Conservation (phyloP, 2,113 vertebrate genomes). For the Aleadryas rufinucha region DNA sequence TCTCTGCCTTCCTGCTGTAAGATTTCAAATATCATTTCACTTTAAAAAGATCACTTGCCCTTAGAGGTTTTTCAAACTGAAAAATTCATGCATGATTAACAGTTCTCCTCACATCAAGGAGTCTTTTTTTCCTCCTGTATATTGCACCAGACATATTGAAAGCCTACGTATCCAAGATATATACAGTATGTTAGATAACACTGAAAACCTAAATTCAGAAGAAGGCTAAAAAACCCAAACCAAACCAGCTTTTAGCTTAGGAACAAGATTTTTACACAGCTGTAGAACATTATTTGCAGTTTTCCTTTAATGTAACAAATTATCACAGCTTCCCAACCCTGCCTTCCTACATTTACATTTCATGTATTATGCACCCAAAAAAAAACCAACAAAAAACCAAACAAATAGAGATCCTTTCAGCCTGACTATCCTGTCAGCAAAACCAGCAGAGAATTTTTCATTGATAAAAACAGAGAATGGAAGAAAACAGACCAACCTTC, state of each 20-base stretch:
- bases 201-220: background rate
- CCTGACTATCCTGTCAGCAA: conserved; percentile 22
- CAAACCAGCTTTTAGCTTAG: background rate
- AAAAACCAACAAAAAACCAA: background rate
- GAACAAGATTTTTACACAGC: background rate
- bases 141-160: conserved; percentile 48
- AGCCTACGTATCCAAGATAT: background rate
- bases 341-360: conserved; percentile 21
- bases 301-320: conserved; percentile 23
- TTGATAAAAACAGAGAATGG: conserved; percentile 67
- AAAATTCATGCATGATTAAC: conserved; percentile 18
- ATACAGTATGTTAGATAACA: background rate
- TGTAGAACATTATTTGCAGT: background rate
- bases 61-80: background rate
- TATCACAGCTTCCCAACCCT: conserved; percentile 2
- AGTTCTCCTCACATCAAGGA: background rate
- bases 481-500: conserved; percentile 86
- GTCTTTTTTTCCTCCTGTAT: background rate
- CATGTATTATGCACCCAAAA: conserved; percentile 3
- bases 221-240: background rate
- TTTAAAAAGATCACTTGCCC: background rate
- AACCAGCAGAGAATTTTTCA: conserved; percentile 42
- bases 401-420: conserved; percentile 20
- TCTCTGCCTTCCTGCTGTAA: background rate
- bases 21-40: background rate